Percentiles rank a stretch among this genome's conserved stretches.
Evolutionary conservation across 2,797 vertebrate genomes (phyloP).

Genomic region (Tenualosa ilisha): DNA sequence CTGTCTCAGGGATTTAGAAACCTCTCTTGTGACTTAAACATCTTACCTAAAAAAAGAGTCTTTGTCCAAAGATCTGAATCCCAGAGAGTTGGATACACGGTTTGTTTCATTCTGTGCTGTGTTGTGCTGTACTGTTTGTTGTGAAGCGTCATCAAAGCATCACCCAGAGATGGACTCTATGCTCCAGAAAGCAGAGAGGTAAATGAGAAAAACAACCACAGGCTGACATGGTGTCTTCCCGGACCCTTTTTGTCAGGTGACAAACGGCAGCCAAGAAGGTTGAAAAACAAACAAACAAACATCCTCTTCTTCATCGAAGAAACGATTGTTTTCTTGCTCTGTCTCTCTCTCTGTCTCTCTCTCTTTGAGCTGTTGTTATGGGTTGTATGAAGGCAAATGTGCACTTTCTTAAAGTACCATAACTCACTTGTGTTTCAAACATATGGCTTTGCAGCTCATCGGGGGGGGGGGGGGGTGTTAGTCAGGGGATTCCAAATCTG

Average conservation of each 20-base stretch:
- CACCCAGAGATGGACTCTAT: neutral
- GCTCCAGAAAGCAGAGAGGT: neutral
- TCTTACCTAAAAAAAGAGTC: neutral
- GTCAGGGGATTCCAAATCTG: neutral
- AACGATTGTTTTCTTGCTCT: neutral
- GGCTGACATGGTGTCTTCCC: neutral
- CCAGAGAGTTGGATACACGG: neutral
- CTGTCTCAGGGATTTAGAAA: neutral
- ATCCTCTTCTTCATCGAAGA: neutral
- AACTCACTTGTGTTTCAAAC: neutral
- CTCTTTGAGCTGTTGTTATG: neutral
- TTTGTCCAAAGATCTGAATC: constrained; percentile 18
- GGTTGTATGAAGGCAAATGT: neutral
- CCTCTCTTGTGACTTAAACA: neutral
- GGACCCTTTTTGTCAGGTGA: constrained; percentile 16
- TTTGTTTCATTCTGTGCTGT: neutral
- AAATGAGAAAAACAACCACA: constrained; percentile 10
- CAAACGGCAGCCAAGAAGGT: neutral
- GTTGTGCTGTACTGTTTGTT: neutral
- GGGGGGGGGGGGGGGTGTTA: neutral
- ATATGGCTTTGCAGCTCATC: neutral
- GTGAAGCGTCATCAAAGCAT: neutral
- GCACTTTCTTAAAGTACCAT: neutral
- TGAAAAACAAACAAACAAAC: neutral
- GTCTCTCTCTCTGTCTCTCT: no score